Percentiles rank a stretch among this genome's conserved stretches.
phyloP scores from a whole-genome alignment of 2,113 vertebrate species.

The Sylvia atricapilla region DNA sequence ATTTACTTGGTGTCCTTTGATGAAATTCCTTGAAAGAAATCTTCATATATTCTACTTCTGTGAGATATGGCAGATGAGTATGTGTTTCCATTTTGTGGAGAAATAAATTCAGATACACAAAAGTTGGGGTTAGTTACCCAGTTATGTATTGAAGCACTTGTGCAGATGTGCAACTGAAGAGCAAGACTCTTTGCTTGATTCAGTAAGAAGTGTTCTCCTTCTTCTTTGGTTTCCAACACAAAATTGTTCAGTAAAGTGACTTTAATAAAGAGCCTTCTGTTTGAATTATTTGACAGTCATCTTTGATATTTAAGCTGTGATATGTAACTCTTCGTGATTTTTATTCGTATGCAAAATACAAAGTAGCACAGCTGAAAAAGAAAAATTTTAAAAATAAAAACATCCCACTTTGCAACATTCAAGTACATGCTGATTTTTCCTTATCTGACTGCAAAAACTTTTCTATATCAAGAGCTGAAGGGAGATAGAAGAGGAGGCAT shows the following conservation, averaged over 20 bases:
- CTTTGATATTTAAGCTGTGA: background rate
- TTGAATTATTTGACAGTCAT: background rate
- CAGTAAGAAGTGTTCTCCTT: background rate
- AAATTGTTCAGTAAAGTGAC: background rate
- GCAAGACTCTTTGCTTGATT: background rate
- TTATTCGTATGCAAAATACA: conserved; percentile 2
- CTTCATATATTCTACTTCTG: background rate
- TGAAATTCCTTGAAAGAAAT: background rate
- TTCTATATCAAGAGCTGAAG: background rate
- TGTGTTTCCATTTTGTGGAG: background rate
- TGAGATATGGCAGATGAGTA: background rate
- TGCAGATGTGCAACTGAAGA: background rate
- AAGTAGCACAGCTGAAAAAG: background rate
- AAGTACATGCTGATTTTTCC: background rate
- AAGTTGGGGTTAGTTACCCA: background rate
- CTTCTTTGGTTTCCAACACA: background rate
- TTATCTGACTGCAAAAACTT: background rate
- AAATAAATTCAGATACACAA: background rate
- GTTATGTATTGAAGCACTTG: background rate
- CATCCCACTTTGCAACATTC: background rate
- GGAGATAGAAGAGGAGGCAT: conserved; percentile 3
- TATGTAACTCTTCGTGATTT: background rate
- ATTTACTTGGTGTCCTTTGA: background rate
- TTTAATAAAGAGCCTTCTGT: background rate
- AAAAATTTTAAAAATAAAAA: conserved; percentile 18